Evolutionary conservation across 2,888 invertebrate genomes (phyloP).

Genomic region (Drosophila paucipuncta): DNA sequence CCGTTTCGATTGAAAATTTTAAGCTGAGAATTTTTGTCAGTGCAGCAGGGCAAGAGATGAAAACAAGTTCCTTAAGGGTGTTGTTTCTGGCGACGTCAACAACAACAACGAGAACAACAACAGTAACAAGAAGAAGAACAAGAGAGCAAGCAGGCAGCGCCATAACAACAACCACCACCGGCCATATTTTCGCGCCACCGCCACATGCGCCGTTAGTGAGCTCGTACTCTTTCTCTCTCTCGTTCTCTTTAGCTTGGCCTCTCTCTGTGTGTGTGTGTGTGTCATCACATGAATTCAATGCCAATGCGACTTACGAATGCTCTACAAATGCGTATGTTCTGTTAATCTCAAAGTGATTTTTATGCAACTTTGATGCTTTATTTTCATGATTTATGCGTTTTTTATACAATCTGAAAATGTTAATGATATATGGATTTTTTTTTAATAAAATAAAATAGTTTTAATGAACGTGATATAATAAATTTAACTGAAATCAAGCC

Average conservation of each 20-base stretch:
- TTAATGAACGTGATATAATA: constrained; percentile 3
- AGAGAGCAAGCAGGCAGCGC: constrained; percentile 13
- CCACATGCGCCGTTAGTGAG: constrained; percentile 73
- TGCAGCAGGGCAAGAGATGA: constrained; percentile 65
- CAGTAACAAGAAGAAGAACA: neutral
- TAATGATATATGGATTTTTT: neutral
- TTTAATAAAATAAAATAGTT: neutral
- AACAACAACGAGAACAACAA: constrained; percentile 18
- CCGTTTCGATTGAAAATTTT: constrained; percentile 37
- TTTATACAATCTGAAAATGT: neutral
- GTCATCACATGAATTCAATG: neutral
- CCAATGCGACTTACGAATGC: constrained; percentile 27
- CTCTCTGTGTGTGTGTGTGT: constrained; percentile 51
- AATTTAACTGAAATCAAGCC: neutral
- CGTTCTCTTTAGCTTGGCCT: constrained; percentile 21
- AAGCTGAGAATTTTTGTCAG: constrained; percentile 62
- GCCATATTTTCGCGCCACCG: constrained; percentile 78
- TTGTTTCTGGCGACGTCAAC: constrained; percentile 48
- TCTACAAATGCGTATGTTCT: constrained; percentile 3
- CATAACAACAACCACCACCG: constrained; percentile 58
- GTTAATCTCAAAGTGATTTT: neutral
- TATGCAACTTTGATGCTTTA: neutral
- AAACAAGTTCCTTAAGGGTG: constrained; percentile 79
- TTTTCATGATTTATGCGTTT: neutral
- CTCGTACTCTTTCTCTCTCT: constrained; percentile 29